Conservation (phyloP, 2,113 vertebrate species). For the Pardalotus punctatus region DNA sequence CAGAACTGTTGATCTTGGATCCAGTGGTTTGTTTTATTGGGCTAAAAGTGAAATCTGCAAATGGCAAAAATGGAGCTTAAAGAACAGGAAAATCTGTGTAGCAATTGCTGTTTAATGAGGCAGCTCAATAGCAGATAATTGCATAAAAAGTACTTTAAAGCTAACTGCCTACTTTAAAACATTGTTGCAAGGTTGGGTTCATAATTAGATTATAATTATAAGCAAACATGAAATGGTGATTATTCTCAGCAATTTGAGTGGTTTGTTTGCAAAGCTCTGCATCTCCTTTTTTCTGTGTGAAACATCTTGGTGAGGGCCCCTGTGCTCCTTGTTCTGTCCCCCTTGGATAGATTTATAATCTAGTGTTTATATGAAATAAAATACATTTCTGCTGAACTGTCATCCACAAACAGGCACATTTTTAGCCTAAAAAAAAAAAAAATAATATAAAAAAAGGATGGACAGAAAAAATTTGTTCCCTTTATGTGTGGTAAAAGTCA, state of each 20-base stretch:
- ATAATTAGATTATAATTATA: constrained; percentile 73
- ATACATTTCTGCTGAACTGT: constrained; percentile 18
- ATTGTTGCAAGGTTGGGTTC: constrained; percentile 37
- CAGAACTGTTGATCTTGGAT: neutral
- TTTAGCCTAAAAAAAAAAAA: neutral
- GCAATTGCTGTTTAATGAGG: constrained; percentile 38
- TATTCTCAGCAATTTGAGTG: constrained; percentile 16
- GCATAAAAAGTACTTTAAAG: constrained; percentile 53
- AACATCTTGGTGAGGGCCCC: neutral
- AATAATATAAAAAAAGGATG: no score
- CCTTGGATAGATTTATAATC: constrained; percentile 19
- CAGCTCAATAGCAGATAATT: constrained; percentile 67
- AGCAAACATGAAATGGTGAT: constrained; percentile 55
- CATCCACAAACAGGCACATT: neutral
- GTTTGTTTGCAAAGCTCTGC: neutral
- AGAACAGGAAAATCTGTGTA: constrained; percentile 51
- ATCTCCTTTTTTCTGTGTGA: neutral
- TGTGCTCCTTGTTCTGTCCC: constrained; percentile 13
- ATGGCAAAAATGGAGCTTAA: constrained; percentile 52
- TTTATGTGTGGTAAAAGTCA: neutral
- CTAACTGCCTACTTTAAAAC: constrained; percentile 65
- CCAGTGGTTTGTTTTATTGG: constrained; percentile 23
- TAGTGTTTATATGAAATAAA: constrained; percentile 19
- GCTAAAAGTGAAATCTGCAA: constrained; percentile 34
- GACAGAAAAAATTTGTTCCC: neutral